Percentiles rank a stretch among this genome's conserved stretches.
Evolutionary conservation across 2,797 vertebrate species (phyloP).

Genomic region (Triplophysa yarkandensis): DNA sequence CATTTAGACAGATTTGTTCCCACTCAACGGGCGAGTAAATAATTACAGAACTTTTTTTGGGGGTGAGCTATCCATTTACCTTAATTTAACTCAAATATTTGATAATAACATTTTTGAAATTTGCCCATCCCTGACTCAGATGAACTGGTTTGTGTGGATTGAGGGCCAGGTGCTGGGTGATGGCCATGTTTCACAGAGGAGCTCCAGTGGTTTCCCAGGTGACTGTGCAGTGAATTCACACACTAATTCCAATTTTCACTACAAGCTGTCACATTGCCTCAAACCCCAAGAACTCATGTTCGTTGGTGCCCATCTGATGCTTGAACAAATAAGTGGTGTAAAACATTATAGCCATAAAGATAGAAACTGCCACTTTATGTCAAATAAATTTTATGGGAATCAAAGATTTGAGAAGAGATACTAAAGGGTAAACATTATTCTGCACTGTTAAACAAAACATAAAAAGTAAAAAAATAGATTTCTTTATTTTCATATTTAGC

Average conservation of each 20-base stretch:
- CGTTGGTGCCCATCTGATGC: slow-evolving; percentile 42
- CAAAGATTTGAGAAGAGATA: no score
- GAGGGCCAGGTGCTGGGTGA: slow-evolving; percentile 17
- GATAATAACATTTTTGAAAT: no score
- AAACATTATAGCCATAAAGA: no score
- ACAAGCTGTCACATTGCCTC: slow-evolving; percentile 61
- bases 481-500: background rate
- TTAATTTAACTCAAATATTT: no score
- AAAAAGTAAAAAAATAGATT: no score
- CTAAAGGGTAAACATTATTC: background rate
- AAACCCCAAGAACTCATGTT: slow-evolving; percentile 46
- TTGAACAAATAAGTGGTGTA: slow-evolving; percentile 12
- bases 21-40: no score
- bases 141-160: background rate
- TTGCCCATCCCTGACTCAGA: no score
- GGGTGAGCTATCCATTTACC: no score
- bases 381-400: no score
- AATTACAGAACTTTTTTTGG: no score
- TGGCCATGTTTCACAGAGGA: slow-evolving; percentile 52
- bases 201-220: slow-evolving; percentile 59
- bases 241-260: slow-evolving; percentile 62
- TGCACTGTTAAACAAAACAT: background rate
- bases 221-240: slow-evolving; percentile 62
- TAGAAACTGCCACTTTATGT: no score
- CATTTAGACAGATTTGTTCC: no score